Conservation (phyloP, 2,113 vertebrate genomes). For the Hassar affinis region DNA sequence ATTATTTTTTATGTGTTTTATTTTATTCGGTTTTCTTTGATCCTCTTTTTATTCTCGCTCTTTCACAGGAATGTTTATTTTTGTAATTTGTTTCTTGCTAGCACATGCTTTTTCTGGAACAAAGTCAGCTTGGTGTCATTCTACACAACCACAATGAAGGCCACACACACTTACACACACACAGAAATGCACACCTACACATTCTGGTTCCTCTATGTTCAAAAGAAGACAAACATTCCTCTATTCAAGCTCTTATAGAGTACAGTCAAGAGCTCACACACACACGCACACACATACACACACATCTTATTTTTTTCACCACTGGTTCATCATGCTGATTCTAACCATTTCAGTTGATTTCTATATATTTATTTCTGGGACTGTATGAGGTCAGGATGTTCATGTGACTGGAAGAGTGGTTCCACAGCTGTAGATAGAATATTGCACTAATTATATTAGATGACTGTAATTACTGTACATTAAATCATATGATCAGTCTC, state of each 20-base stretch:
- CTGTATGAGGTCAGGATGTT: not conserved
- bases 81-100: slow-evolving; percentile 36
- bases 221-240: not conserved
- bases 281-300: slow-evolving; percentile 16
- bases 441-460: slow-evolving; percentile 11
- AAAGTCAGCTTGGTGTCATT: slow-evolving; percentile 33
- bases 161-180: slow-evolving; percentile 20
- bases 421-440: not conserved
- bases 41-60: slow-evolving; percentile 1
- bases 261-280: not conserved
- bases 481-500: slow-evolving; percentile 21
- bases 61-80: slow-evolving; percentile 33
- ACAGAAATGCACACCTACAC: slow-evolving; percentile 26
- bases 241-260: not conserved
- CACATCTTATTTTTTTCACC: no score
- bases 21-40: slow-evolving; percentile 33
- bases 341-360: slow-evolving; percentile 9
- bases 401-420: not conserved
- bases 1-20: slow-evolving; percentile 43
- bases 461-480: slow-evolving; percentile 27
- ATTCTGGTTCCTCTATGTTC: slow-evolving; percentile 37
- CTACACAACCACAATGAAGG: slow-evolving; percentile 12
- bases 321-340: slow-evolving; percentile 1
- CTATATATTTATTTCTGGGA: slow-evolving; percentile 17
- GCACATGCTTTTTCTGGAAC: slow-evolving; percentile 37